These are phyloP conservation scores for Mesocricetus auratus DNA, from an alignment of 2,113 vertebrate genomes.

Conservation along the genomic window DNA sequence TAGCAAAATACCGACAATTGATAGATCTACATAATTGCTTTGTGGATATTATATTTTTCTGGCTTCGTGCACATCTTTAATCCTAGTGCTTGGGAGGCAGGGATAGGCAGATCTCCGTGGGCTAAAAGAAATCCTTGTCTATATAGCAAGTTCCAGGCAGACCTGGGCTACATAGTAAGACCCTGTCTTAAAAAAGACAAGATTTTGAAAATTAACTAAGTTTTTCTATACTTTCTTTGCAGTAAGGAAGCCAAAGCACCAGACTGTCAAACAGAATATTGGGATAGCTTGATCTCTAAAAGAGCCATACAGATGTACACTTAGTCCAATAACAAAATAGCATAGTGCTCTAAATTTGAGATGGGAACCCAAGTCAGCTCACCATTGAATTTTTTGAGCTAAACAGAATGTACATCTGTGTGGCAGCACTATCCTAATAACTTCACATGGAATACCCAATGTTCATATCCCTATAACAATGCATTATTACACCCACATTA, in stretches of 20 bases:
- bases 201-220: not conserved
- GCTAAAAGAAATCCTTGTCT: not conserved
- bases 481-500: not conserved
- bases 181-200: not conserved
- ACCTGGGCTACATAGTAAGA: not conserved
- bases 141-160: not conserved
- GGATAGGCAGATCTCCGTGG: not conserved
- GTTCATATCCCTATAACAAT: not conserved
- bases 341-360: slow-evolving; percentile 22
- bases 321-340: slow-evolving; percentile 13
- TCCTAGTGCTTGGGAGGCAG: not conserved
- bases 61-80: not conserved
- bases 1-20: slow-evolving; percentile 33
- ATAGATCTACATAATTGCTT: not conserved
- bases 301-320: not conserved
- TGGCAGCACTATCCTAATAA: slow-evolving; percentile 23
- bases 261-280: not conserved
- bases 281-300: slow-evolving; percentile 4
- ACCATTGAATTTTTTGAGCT: not conserved
- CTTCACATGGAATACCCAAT: slow-evolving; percentile 30
- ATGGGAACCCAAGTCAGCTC: not conserved
- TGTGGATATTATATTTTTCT: slow-evolving; percentile 1
- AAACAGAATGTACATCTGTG: not conserved
- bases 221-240: not conserved
- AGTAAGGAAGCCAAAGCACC: not conserved